Percentiles rank a stretch among this genome's conserved stretches.
phyloP scores from a whole-genome alignment of 2,113 vertebrate species.

The Odontesthes bonariensis region DNA sequence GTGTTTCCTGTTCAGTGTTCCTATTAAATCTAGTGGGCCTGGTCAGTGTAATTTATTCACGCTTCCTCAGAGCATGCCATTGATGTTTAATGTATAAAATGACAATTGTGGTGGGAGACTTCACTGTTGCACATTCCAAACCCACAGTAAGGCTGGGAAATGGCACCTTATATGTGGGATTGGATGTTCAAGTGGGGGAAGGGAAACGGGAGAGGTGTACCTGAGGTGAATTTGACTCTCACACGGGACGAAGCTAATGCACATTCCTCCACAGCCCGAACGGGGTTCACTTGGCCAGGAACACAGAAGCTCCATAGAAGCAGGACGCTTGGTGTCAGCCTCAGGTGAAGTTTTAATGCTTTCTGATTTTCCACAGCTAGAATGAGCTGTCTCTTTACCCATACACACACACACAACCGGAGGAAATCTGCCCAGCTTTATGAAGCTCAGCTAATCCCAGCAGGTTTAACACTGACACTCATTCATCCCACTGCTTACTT shows the following conservation, averaged over 20 bases:
- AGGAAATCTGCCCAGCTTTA: constrained; percentile 78
- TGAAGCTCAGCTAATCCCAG: constrained; percentile 80
- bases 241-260: constrained; percentile 80
- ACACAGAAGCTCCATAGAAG: constrained; percentile 86
- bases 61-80: constrained; percentile 4
- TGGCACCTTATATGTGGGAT: constrained; percentile 80
- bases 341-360: constrained; percentile 81
- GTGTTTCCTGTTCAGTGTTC: background rate
- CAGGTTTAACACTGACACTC: constrained; percentile 77
- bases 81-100: constrained; percentile 62
- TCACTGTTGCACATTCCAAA: constrained; percentile 68
- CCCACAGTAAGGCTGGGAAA: constrained; percentile 69
- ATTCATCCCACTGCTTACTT: constrained; percentile 78
- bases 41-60: constrained; percentile 4
- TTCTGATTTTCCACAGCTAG: constrained; percentile 77
- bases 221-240: constrained; percentile 83
- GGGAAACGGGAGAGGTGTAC: constrained; percentile 71
- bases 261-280: constrained; percentile 82
- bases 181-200: constrained; percentile 76
- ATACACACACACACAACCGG: constrained; percentile 29
- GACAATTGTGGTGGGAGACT: constrained; percentile 50
- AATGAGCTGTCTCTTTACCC: constrained; percentile 74
- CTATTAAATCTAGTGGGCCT: too few species aligned
- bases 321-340: constrained; percentile 77
- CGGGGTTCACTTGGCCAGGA: constrained; percentile 79